Percentiles rank a stretch among this genome's conserved stretches.
phyloP scores from a whole-genome alignment of 2,113 vertebrate species.

The Aegotheles bennettii region DNA sequence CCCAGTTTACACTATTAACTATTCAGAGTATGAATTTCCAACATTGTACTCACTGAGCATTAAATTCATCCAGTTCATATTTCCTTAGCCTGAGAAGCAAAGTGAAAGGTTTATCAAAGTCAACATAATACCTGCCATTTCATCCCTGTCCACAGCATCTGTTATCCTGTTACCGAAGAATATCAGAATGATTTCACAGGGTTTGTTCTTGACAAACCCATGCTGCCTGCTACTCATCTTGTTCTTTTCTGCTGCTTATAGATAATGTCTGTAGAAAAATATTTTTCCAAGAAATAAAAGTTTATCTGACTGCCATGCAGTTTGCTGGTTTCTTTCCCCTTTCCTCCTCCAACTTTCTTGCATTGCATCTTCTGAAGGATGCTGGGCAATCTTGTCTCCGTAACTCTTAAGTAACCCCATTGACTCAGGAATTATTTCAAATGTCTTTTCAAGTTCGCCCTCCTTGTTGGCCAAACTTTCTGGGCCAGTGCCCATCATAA shows the following conservation, averaged over 20 bases:
- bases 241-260: slow-evolving; percentile 7
- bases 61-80: not conserved
- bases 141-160: slow-evolving; percentile 11
- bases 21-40: not conserved
- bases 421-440: not conserved
- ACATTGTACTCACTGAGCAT: not conserved
- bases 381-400: not conserved
- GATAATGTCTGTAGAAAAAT: not conserved
- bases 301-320: not conserved
- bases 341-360: not conserved
- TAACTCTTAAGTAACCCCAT: not conserved
- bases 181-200: not conserved
- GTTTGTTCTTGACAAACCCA: not conserved
- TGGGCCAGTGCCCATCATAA: not conserved
- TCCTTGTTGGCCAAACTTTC: not conserved
- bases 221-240: not conserved
- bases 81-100: not conserved
- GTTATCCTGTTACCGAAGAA: not conserved
- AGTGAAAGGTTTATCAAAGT: slow-evolving; percentile 7
- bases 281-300: not conserved
- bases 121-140: not conserved
- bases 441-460: not conserved
- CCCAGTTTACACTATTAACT: not conserved
- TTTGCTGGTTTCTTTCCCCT: not conserved
- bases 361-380: not conserved